Conservation (phyloP, 2,113 vertebrate species). For the Melanerpes formicivorus region DNA sequence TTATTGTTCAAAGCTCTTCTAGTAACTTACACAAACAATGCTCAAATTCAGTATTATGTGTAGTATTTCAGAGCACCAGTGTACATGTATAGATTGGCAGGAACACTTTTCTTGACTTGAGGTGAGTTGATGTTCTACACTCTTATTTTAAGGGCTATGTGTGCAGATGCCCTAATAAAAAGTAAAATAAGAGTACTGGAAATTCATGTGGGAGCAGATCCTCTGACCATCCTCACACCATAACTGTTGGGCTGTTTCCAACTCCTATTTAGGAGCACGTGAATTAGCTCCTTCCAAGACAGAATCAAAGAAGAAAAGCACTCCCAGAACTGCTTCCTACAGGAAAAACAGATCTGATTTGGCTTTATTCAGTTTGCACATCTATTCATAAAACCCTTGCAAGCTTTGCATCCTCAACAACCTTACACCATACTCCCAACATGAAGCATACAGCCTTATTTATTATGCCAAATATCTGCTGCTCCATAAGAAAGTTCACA, state of each 20-base stretch:
- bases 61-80: neutral
- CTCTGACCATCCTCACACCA: neutral
- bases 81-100: neutral
- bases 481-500: neutral
- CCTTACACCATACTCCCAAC: neutral
- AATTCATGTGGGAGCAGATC: neutral
- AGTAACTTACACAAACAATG: neutral
- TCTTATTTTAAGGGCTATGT: neutral
- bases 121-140: neutral
- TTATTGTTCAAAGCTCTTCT: neutral
- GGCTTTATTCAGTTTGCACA: neutral
- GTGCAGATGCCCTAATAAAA: accelerated
- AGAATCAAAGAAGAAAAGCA: neutral
- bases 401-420: neutral
- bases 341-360: neutral
- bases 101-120: neutral
- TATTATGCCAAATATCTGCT: neutral
- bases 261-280: neutral
- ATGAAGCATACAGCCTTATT: neutral
- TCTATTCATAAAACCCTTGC: neutral
- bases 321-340: neutral
- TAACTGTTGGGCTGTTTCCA: neutral
- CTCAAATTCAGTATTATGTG: neutral
- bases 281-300: neutral
- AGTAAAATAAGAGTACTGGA: neutral